phyloP scores from a whole-genome alignment of 2,888 invertebrate species.

The Pollenia amentaria region DNA sequence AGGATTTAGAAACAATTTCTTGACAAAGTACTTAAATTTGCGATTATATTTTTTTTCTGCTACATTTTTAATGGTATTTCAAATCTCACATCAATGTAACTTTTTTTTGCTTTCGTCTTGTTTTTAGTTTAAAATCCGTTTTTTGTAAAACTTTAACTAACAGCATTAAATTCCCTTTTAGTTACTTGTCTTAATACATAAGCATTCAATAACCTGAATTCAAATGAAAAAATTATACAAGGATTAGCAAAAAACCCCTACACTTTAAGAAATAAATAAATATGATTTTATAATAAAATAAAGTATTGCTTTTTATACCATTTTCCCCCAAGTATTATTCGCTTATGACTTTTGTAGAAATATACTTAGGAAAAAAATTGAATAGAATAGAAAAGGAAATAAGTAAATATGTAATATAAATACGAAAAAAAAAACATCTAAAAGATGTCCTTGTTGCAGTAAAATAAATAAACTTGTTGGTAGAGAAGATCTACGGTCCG shows the following conservation, averaged over 20 bases:
- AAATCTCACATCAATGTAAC: neutral
- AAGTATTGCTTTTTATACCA: conserved; percentile 23
- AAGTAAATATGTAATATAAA: too few species aligned
- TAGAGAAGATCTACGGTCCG: conserved; percentile 30
- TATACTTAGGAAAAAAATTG: neutral
- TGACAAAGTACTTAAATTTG: too few species aligned
- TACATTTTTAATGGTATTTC: too few species aligned
- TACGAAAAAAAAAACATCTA: neutral
- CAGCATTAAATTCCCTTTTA: conserved; percentile 7
- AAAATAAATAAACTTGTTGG: conserved; percentile 6
- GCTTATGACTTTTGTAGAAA: conserved; percentile 44
- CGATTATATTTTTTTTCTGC: too few species aligned
- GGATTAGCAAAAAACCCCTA: neutral
- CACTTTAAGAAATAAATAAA: conserved; percentile 25
- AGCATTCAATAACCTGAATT: conserved; percentile 12
- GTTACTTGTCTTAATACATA: conserved; percentile 24
- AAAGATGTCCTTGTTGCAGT: conserved; percentile 41
- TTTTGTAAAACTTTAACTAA: neutral
- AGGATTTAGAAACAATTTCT: too few species aligned
- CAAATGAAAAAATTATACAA: conserved; percentile 25
- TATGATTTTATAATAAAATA: conserved; percentile 39
- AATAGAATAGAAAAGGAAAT: neutral
- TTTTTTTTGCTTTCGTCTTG: too few species aligned
- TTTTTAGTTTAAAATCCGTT: neutral
- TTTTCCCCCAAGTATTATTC: conserved; percentile 58